Percentiles rank a stretch among this genome's conserved stretches.
Evolutionary conservation across 2,888 invertebrate species (phyloP).

Genomic region (Alsophila aescularia): DNA sequence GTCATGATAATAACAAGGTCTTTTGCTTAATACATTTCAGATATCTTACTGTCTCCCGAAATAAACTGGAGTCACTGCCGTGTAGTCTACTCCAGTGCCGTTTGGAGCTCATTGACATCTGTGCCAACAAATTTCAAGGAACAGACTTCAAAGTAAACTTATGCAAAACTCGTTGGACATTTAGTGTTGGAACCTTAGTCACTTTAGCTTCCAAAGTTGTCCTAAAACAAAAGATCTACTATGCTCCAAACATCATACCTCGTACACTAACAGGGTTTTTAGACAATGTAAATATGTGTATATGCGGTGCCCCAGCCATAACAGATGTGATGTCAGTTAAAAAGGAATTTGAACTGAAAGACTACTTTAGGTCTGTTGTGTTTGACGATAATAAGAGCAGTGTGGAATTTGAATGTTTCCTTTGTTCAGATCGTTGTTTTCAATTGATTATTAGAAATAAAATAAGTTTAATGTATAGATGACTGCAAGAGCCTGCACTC

Average conservation of each 20-base stretch:
- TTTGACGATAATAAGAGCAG: constrained; percentile 62
- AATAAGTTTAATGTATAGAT: background rate
- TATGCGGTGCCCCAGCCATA: constrained; percentile 83
- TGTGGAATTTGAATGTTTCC: constrained; percentile 85
- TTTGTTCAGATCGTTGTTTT: constrained; percentile 84
- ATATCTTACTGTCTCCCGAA: constrained; percentile 83
- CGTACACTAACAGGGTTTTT: constrained; percentile 84
- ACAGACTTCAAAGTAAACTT: constrained; percentile 17
- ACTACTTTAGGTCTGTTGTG: constrained; percentile 67
- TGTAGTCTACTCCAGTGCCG: constrained; percentile 83
- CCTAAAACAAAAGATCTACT: constrained; percentile 78
- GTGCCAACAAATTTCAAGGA: constrained; percentile 79
- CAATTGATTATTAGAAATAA: constrained; percentile 25
- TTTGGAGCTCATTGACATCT: constrained; percentile 84
- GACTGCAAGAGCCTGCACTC: no score
- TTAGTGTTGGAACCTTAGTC: constrained; percentile 78
- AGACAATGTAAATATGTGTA: constrained; percentile 85
- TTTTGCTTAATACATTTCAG: constrained; percentile 59
- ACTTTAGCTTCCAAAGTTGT: constrained; percentile 83
- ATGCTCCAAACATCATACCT: constrained; percentile 85
- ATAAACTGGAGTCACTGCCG: constrained; percentile 83
- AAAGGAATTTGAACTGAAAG: constrained; percentile 65
- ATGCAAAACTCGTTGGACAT: constrained; percentile 53
- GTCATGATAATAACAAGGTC: background rate
- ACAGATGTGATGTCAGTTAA: constrained; percentile 56